Evolutionary conservation across 2,888 invertebrate species (phyloP).

Genomic region (Melinaea menophilus): DNA sequence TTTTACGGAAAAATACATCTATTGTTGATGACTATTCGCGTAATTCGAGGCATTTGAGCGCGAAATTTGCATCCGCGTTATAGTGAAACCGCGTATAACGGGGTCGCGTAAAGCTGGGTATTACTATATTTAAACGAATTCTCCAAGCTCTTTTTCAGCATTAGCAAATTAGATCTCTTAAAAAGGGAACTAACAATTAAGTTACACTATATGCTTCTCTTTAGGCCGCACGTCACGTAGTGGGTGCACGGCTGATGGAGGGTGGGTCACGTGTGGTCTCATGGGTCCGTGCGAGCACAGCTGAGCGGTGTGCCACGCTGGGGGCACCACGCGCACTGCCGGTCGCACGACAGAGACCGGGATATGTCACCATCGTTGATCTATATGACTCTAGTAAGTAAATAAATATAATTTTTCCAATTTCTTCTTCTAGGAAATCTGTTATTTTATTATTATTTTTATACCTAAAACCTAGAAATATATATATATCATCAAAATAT

Average conservation of each 20-base stretch:
- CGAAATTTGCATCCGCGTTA: too few relatives aligned
- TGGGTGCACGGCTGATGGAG: constrained; percentile 48
- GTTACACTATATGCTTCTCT: constrained; percentile 1
- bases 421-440: too few relatives aligned
- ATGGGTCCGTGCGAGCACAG: constrained; percentile 65
- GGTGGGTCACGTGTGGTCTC: constrained; percentile 62
- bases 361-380: constrained; percentile 90
- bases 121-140: too few relatives aligned
- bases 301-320: constrained; percentile 89
- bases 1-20: too few relatives aligned
- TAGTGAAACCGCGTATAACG: too few relatives aligned
- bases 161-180: too few relatives aligned
- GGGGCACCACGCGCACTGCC: constrained; percentile 89
- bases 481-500: not conserved
- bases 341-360: constrained; percentile 91
- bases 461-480: not conserved
- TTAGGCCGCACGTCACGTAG: constrained; percentile 63
- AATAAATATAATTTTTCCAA: not conserved
- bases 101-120: too few relatives aligned
- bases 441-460: too few relatives aligned
- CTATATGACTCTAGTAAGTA: constrained; percentile 94
- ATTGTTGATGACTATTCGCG: too few relatives aligned
- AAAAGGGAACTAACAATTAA: not conserved
- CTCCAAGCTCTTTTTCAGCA: too few relatives aligned
- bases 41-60: too few relatives aligned